Percentiles rank a stretch among this genome's conserved stretches.
Evolutionary conservation across 2,113 vertebrate genomes (phyloP).

Genomic region (Sus scrofa): DNA sequence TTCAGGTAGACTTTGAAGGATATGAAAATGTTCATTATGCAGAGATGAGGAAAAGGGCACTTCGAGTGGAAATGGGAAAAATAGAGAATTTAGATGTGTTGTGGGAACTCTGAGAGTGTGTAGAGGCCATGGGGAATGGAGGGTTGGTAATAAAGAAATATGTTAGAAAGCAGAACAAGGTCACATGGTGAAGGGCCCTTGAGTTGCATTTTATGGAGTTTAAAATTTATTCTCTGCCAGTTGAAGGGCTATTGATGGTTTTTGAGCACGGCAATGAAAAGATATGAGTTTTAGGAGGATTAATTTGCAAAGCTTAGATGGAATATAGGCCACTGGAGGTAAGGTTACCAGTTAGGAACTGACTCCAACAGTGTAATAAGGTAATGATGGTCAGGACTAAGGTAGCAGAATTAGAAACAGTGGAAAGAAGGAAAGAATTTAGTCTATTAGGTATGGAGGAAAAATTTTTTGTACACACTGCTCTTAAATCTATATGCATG

Average conservation of each 20-base stretch:
- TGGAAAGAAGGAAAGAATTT: not conserved
- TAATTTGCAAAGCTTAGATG: not conserved
- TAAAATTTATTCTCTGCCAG: conserved; percentile 32
- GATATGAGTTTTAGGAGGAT: not conserved
- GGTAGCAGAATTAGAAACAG: not conserved
- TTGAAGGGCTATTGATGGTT: conserved; percentile 9
- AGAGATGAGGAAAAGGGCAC: not conserved
- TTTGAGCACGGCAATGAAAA: not conserved
- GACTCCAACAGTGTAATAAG: not conserved
- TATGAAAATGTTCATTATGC: not conserved
- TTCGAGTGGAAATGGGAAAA: conserved; percentile 10
- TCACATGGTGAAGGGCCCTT: not conserved
- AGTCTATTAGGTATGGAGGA: not conserved
- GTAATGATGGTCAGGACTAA: not conserved
- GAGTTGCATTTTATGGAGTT: not conserved
- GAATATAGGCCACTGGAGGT: not conserved
- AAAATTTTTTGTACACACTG: not conserved
- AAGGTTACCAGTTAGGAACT: not conserved
- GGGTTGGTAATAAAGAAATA: not conserved
- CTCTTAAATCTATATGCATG: not conserved
- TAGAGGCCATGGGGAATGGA: not conserved
- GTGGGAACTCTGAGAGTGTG: not conserved
- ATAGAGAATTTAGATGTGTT: not conserved
- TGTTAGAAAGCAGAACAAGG: conserved; percentile 37
- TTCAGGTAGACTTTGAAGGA: conserved; percentile 4